phyloP scores from a whole-genome alignment of 2,113 vertebrate species.

The Gymnogyps californianus region DNA sequence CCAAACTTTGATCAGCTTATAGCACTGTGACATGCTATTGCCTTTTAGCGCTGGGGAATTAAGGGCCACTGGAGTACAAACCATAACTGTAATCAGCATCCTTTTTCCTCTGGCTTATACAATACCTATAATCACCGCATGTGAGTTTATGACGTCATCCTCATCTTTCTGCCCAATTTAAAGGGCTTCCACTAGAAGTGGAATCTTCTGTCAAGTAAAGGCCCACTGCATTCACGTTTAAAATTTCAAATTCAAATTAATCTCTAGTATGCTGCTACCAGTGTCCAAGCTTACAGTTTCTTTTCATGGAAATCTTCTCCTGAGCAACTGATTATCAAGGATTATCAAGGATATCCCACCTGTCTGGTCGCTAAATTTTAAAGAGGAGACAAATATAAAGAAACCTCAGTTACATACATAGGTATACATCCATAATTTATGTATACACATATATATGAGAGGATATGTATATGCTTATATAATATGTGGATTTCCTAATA shows the following conservation, averaged over 20 bases:
- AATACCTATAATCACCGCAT: neutral
- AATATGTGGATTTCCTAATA: neutral
- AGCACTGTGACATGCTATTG: neutral
- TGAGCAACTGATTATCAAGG: neutral
- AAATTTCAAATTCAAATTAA: neutral
- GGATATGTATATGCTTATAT: neutral
- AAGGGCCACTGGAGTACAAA: neutral
- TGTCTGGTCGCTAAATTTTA: neutral
- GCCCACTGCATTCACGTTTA: neutral
- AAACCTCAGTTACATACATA: neutral
- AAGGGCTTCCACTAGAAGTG: neutral
- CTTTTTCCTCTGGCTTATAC: neutral
- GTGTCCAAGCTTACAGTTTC: neutral
- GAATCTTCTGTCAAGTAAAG: neutral
- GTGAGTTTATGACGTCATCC: neutral
- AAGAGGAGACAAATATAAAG: neutral
- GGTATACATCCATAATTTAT: neutral
- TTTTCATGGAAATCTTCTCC: neutral
- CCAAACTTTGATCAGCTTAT: neutral
- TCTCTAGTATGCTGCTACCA: neutral
- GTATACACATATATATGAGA: neutral
- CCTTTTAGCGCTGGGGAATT: neutral
- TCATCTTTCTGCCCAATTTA: neutral
- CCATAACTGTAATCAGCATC: neutral
- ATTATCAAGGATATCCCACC: neutral